Percentiles rank a stretch among this genome's conserved stretches.
These are phyloP conservation scores for Crematogaster levior DNA, from an alignment of 2,888 invertebrate genomes.

Conservation along the genomic window DNA sequence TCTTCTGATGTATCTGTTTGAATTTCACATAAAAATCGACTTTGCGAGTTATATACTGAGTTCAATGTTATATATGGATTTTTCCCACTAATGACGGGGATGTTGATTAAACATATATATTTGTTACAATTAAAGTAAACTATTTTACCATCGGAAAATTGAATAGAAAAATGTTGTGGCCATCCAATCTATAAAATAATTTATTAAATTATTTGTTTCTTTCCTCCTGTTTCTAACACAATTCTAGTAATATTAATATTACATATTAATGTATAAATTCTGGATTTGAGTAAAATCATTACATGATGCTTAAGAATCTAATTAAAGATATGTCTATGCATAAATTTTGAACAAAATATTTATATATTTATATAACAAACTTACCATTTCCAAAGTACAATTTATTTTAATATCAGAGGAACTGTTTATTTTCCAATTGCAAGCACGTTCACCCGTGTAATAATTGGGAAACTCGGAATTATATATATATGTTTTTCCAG, in stretches of 20 bases:
- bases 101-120: no score
- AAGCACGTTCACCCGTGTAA: slow-evolving; percentile 84
- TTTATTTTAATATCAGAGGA: slow-evolving; percentile 79
- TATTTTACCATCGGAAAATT: slow-evolving; percentile 85
- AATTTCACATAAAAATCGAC: slow-evolving; percentile 87
- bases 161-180: no score
- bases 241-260: not conserved
- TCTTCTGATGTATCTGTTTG: slow-evolving; percentile 61
- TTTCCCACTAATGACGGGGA: slow-evolving; percentile 72
- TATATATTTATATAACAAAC: slow-evolving; percentile 59
- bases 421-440: slow-evolving; percentile 87
- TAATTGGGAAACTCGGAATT: slow-evolving; percentile 85
- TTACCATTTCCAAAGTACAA: slow-evolving; percentile 87
- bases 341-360: not conserved
- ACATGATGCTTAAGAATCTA: not conserved
- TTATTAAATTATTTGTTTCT: not conserved
- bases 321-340: not conserved
- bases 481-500: slow-evolving; percentile 84
- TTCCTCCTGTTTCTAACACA: not conserved
- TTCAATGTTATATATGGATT: slow-evolving; percentile 73
- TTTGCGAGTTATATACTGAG: slow-evolving; percentile 78
- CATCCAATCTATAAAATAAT: slow-evolving; percentile 84
- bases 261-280: no score
- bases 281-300: not conserved
- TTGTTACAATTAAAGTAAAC: no score